Evolutionary conservation across 2,113 vertebrate genomes (phyloP).

Genomic region (Cynoglossus semilaevis): DNA sequence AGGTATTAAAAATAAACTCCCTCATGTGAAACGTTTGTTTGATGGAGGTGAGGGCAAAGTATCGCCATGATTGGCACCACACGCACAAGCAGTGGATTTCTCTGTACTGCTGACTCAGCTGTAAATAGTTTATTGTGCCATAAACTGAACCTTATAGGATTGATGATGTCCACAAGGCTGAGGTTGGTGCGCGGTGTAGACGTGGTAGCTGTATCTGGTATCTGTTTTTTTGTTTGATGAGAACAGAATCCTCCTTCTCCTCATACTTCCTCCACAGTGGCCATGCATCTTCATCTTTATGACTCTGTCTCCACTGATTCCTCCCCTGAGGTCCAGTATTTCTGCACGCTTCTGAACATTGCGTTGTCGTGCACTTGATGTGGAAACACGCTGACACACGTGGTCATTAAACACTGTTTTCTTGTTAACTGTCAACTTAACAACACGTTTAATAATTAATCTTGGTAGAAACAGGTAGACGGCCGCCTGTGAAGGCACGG

Average conservation of each 20-base stretch:
- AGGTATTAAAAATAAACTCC: slow-evolving; percentile 38
- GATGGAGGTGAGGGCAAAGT: slow-evolving; percentile 13
- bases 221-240: slow-evolving; percentile 37
- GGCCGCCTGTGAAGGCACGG: not conserved
- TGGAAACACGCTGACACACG: slow-evolving; percentile 2
- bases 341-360: slow-evolving; percentile 19
- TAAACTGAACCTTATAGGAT: slow-evolving; percentile 19
- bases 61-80: slow-evolving; percentile 7
- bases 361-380: slow-evolving; percentile 20
- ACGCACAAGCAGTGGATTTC: slow-evolving; percentile 11
- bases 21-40: slow-evolving; percentile 25
- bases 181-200: slow-evolving; percentile 28
- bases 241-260: slow-evolving; percentile 16
- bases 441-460: slow-evolving; percentile 2
- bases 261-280: slow-evolving; percentile 22
- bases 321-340: slow-evolving; percentile 37
- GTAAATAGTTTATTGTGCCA: slow-evolving; percentile 11
- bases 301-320: slow-evolving; percentile 33
- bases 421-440: slow-evolving; percentile 2
- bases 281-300: slow-evolving; percentile 53
- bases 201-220: slow-evolving; percentile 28
- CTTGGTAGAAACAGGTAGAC: slow-evolving; percentile 8
- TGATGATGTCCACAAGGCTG: slow-evolving; percentile 20
- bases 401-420: slow-evolving; percentile 9
- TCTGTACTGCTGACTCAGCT: slow-evolving; percentile 2